A percentile compares a stretch with the other conserved stretches of the same genome.
Conservation (phyloP, 2,113 vertebrate genomes). For the Progne subis region DNA sequence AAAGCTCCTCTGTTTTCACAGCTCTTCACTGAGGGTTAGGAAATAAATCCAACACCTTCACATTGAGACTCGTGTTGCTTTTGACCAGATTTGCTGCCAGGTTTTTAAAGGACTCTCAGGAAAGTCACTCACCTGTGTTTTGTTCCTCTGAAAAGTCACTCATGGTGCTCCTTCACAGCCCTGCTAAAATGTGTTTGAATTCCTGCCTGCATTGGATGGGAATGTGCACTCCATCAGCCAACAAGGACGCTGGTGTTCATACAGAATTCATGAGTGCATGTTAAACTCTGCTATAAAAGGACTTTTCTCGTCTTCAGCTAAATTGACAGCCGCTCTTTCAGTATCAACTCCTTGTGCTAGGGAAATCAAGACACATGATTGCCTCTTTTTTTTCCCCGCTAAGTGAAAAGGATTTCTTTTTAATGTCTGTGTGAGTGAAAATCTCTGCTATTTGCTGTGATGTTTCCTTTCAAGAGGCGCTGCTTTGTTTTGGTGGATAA, state of each 20-base stretch:
- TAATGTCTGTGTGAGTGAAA: neutral
- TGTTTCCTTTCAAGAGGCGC: neutral
- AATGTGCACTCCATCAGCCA: neutral
- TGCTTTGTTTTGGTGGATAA: constrained; percentile 13
- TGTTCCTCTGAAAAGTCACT: neutral
- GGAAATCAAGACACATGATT: neutral
- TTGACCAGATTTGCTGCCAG: neutral
- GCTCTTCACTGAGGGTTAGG: neutral
- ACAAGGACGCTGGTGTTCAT: neutral
- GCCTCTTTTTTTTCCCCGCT: neutral
- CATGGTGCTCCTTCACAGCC: fast-evolving
- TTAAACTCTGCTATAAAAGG: constrained; percentile 10
- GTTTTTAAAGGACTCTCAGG: neutral
- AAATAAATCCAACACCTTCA: neutral
- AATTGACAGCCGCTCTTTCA: neutral
- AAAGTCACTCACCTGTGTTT: neutral
- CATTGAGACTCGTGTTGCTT: fast-evolving
- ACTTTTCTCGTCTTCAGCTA: neutral
- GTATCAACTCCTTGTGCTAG: neutral
- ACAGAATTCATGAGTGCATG: neutral
- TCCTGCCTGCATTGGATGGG: neutral
- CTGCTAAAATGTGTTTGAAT: neutral
- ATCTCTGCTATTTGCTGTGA: neutral
- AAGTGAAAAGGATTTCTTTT: neutral
- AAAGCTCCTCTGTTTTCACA: neutral